Evolutionary conservation across 2,113 vertebrate species (phyloP).

Genomic region (Oncorhynchus tshawytscha): DNA sequence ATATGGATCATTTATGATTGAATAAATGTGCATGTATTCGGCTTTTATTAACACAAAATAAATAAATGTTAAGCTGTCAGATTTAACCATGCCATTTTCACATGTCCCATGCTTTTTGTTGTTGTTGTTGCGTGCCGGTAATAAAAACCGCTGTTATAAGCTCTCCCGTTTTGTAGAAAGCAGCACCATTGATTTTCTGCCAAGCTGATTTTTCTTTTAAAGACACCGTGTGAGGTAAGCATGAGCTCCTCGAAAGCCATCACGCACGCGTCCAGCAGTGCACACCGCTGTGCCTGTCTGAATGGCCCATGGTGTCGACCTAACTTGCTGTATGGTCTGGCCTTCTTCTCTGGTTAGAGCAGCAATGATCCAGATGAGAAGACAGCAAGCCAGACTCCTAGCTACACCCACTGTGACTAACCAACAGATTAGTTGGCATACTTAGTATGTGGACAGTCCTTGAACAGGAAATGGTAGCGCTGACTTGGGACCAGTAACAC

Average conservation of each 20-base stretch:
- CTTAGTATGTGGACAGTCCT: background rate
- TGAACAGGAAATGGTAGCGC: background rate
- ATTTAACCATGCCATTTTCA: background rate
- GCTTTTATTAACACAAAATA: background rate
- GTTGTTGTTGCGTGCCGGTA: background rate
- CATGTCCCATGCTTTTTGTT: background rate
- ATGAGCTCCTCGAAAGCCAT: conserved; percentile 49
- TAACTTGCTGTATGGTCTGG: too few species aligned
- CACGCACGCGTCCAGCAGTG: conserved; percentile 22
- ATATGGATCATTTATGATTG: too few species aligned
- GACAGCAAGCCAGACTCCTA: background rate
- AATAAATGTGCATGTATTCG: background rate
- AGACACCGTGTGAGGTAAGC: conserved; percentile 40
- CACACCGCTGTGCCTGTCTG: background rate
- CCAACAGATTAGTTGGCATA: background rate
- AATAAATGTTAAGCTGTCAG: background rate
- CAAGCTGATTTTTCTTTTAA: conserved; percentile 43
- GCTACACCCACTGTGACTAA: background rate
- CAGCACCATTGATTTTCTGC: conserved; percentile 64
- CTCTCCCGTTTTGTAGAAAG: background rate
- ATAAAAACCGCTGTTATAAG: background rate
- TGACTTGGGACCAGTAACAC: background rate
- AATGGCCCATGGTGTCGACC: background rate
- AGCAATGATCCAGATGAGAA: background rate
- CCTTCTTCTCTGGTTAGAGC: background rate